Base-by-base conservation (phyloP, 2,113 vertebrate species). In the Columba livia region DNA sequence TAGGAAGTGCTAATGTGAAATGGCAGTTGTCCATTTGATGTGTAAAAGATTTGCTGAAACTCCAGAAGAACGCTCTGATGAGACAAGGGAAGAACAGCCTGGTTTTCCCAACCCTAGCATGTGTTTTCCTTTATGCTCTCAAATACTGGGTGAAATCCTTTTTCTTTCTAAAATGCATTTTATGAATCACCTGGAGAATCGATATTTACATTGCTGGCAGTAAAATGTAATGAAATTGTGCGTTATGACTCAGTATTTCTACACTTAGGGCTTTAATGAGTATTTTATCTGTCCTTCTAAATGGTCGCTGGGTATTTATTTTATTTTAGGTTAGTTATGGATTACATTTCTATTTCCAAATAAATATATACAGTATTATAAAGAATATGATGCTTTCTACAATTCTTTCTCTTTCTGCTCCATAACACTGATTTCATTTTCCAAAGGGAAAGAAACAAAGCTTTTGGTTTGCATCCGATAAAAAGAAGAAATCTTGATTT, bases 231-330 rank as follows among this genome's bases (percentile, higher is more conserved):
- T 97, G 96, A 98, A 97, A 97, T 96, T 79, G 65, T 94, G 77
- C 72, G 62, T 75, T 95, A 85, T 97, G 96, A 97, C 93, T 98
- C 97, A 96, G 34, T 94, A 95, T 97, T 98, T 97, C 97, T 96
- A 93, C 90, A 75, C 92, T 97, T 97, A 94, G 54, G 96, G 57
- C 96, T 96, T 96, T 97, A 97, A 94, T 96, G 91, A 93, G 77
- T 93, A 72, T 94, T 96, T 93, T 96, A 90, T 96, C 97, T 97
- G 93, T 97, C 81, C 78, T 97, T 86, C 94, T 97, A 89, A 96
- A 56, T 89, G 85, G 77, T 86, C 92, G 64, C 64, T 92, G 75
- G 65, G 82, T 96, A 96, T 96, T 69, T 97, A 80, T 96, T 97
- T 97, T 97, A 92, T 91, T 96, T 97, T 95, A 65, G 84, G 66